Evolutionary conservation across 2,888 invertebrate species (phyloP), one percentile per base, ranked within the genome.

Genomic region (Parnassius smintheus): DNA sequence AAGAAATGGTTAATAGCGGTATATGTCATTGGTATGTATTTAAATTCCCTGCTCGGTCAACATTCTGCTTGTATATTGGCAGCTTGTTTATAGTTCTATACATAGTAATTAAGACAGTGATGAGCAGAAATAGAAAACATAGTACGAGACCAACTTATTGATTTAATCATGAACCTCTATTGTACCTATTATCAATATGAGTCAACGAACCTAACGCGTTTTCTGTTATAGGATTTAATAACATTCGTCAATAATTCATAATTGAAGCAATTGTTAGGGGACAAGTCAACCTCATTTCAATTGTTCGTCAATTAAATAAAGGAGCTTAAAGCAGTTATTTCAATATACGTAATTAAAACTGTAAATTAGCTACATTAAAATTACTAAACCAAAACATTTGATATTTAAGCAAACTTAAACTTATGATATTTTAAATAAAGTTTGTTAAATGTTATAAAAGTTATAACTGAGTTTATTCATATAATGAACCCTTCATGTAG

Each of bases 181-280:
- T 46, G n/a, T 2, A 25, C 12, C 51, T 18, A 51, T 8, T 35
- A 48, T 60, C 54, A 60, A 49, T 44, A 10, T 48, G 49, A 54
- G 42, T 22, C 22, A 46, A 9, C 3, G 22, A n/a, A 18, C 8
- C 9, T 2, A 8, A n/a, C n/a, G n/a, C 35, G 22, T 44, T 45
- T 44, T 22, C 49, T 62, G 25, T 25, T 13, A 45, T 22, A 55
- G 22, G 35, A 75, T 77, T 76, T 72, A 67, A 81, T 80, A 74
- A 72, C 48, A 69, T 70, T 65, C 68, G 65, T 69, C 76, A 71
- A 78, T 85, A 81, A 73, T 75, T 85, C 78, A 83, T 78, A 78
- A 80, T 86, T 81, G 72, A 77, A 77, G 73, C 83, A 85, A 85
- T 83, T 82, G 76, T 62, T 56, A 59, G 56, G 42, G 61, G 75